These are phyloP conservation scores for Lucilia cuprina DNA, from an alignment of 1,140 invertebrate species.

Conservation along the genomic window DNA sequence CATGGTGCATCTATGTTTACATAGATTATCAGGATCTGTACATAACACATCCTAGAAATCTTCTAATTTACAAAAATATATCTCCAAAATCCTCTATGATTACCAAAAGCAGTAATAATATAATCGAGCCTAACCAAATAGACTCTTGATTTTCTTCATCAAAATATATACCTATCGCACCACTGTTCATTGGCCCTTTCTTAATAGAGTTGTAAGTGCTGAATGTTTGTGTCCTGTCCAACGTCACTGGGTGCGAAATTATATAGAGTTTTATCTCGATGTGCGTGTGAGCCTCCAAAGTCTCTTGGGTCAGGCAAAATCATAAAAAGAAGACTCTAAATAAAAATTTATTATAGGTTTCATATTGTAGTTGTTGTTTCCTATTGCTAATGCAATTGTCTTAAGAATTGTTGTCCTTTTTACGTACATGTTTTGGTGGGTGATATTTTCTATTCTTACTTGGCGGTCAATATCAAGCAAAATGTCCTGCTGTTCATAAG, in stretches of 20 bases:
- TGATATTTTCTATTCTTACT: slow-evolving; percentile 16
- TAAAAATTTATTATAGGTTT: slow-evolving; percentile 12
- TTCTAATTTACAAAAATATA: no score
- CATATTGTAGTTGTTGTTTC: slow-evolving; percentile 6
- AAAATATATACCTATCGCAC: neutral
- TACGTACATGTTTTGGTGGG: slow-evolving; percentile 5
- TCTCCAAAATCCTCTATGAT: no score
- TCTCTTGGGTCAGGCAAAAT: neutral
- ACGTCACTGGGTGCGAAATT: slow-evolving; percentile 29
- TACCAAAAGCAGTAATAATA: no score
- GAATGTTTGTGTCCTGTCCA: neutral
- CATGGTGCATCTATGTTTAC: no score
- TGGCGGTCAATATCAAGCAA: slow-evolving; percentile 39
- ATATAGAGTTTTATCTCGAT: neutral
- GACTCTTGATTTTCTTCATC: no score
- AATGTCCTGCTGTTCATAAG: slow-evolving; percentile 33
- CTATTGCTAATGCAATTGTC: neutral
- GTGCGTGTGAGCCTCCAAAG: slow-evolving; percentile 7
- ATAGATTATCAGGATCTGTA: no score
- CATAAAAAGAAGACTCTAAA: slow-evolving; percentile 16
- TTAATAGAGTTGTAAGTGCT: neutral
- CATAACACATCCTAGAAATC: no score
- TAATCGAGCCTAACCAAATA: no score
- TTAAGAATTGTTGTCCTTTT: slow-evolving; percentile 32
- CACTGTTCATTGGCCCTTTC: neutral